Evolutionary conservation across 1,140 invertebrate genomes (phyloP).

Genomic region (Drosophila burlai): DNA sequence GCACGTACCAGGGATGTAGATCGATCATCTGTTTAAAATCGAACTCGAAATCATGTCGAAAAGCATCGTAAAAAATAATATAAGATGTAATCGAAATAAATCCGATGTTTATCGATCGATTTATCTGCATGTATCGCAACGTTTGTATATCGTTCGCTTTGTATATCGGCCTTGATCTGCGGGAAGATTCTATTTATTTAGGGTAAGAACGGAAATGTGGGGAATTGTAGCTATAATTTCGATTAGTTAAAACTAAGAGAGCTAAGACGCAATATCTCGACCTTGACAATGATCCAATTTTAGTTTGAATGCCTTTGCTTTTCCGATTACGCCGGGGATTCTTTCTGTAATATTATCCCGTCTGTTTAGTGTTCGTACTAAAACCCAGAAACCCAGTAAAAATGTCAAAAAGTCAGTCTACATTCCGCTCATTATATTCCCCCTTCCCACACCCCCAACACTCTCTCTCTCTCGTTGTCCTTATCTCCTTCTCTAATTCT

Average conservation of each 20-base stretch:
- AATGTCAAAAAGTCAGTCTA: background rate
- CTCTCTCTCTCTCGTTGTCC: constrained; percentile 10
- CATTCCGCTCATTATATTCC: constrained; percentile 1
- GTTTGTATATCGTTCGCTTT: background rate
- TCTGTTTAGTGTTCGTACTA: background rate
- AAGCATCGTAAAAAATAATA: background rate
- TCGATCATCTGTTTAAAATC: background rate
- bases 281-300: background rate
- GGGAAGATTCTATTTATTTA: background rate
- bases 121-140: background rate
- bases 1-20: background rate
- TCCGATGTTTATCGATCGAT: background rate
- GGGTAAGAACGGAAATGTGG: background rate
- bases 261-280: background rate
- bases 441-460: background rate
- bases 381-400: background rate
- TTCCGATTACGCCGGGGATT: background rate
- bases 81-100: no score
- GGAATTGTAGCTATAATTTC: background rate
- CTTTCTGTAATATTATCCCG: background rate
- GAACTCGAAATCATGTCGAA: background rate
- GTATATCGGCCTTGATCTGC: background rate
- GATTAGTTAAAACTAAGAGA: background rate
- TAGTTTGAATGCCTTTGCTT: background rate
- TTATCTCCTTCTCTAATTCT: constrained; percentile 1